These are phyloP conservation scores for Vipera latastei DNA, from an alignment of 2,797 vertebrate genomes.

Conservation along the genomic window DNA sequence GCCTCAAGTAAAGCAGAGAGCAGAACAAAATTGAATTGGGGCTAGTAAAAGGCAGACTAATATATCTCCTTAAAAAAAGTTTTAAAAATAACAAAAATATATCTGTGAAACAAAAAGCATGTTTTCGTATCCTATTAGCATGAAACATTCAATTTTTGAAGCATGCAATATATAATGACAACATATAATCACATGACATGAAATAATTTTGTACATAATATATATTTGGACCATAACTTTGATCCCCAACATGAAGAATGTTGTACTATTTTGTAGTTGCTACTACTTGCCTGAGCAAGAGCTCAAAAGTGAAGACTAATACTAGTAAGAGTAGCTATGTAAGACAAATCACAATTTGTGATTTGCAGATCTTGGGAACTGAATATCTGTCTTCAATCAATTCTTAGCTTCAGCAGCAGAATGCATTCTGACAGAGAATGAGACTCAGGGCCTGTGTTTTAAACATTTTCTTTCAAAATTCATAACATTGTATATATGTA, in stretches of 20 bases:
- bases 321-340: not conserved
- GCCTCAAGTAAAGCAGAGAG: slow-evolving; percentile 34
- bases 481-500: not conserved
- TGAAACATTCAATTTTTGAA: not conserved
- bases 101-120: not conserved
- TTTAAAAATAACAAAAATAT: not conserved
- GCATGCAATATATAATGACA: not conserved
- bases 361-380: not conserved
- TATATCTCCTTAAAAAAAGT: not conserved
- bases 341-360: not conserved
- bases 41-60: slow-evolving; percentile 10
- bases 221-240: not conserved
- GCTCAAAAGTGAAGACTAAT: not conserved
- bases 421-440: not conserved
- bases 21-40: slow-evolving; percentile 27
- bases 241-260: not conserved
- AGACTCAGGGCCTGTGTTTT: too few relatives aligned
- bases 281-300: not conserved
- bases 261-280: not conserved
- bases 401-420: not conserved
- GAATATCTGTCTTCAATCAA: not conserved
- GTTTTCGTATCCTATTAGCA: not conserved
- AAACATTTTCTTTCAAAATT: not conserved
- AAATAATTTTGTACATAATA: not conserved
- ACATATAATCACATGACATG: not conserved